phyloP scores from a whole-genome alignment of 2,888 invertebrate species.

The Tineola bisselliella region DNA sequence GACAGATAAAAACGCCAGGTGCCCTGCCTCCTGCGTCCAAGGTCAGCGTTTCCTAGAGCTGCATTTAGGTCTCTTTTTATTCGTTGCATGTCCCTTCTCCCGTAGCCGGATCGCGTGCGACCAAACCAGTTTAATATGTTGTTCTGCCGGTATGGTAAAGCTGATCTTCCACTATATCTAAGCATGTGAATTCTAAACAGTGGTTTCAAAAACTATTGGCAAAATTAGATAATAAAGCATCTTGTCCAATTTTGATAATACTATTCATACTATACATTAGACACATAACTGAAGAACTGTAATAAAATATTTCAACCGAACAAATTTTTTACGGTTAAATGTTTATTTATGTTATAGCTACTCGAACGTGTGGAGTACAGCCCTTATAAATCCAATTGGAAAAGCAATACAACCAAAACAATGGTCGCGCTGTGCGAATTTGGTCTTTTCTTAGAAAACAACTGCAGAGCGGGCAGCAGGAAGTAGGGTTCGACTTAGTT shows the following conservation, averaged over 20 bases:
- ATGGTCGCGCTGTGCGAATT: conserved; percentile 46
- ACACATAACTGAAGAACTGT: no score
- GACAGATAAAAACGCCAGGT: conserved; percentile 65
- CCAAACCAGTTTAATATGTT: conserved; percentile 57
- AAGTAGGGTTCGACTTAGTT: conserved; percentile 63
- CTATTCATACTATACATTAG: no score
- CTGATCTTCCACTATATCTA: conserved; percentile 43
- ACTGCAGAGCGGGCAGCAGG: conserved; percentile 63
- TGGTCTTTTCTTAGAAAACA: conserved; percentile 58
- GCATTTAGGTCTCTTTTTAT: conserved; percentile 65
- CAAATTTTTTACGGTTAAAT: neutral
- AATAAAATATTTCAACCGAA: no score
- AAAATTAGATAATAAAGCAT: no score
- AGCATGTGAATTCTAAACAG: conserved; percentile 32
- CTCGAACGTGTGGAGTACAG: conserved; percentile 23
- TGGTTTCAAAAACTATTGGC: conserved; percentile 18
- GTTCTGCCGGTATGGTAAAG: conserved; percentile 49
- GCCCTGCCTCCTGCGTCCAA: conserved; percentile 60
- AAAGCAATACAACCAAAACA: conserved; percentile 50
- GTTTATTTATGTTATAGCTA: no score
- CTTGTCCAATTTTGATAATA: no score
- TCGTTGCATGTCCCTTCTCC: conserved; percentile 58
- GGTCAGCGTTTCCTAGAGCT: conserved; percentile 66
- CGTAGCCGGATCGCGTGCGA: conserved; percentile 58
- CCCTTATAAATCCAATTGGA: conserved; percentile 37